Evolutionary conservation across 2,113 vertebrate genomes (phyloP).

Genomic region (Epinephelus fuscoguttatus): DNA sequence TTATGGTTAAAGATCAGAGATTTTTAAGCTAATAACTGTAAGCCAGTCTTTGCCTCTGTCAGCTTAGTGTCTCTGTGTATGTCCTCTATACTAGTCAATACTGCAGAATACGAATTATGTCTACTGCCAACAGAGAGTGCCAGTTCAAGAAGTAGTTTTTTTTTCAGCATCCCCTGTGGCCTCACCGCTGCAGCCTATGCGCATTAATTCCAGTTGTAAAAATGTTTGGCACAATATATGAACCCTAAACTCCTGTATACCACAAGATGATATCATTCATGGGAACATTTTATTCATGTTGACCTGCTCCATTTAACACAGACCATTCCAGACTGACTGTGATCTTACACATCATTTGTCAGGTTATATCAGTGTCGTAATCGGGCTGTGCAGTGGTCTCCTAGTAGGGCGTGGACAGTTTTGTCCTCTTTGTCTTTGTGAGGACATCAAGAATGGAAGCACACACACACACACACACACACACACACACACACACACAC

Average conservation of each 20-base stretch:
- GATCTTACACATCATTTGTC: neutral
- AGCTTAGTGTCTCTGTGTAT: too few species aligned
- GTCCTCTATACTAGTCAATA: too few species aligned
- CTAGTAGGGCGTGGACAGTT: neutral
- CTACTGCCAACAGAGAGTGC: too few species aligned
- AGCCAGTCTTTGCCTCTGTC: too few species aligned
- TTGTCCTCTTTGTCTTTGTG: neutral
- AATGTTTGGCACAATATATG: neutral
- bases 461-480: neutral
- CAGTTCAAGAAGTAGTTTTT: too few species aligned
- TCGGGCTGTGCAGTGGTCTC: neutral
- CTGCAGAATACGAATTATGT: too few species aligned
- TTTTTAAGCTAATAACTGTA: too few species aligned
- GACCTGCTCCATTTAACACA: conserved; percentile 17
- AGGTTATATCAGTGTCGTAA: neutral
- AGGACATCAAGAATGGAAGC: neutral
- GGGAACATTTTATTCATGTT: conserved; percentile 1
- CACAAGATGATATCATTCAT: neutral
- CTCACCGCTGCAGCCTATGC: too few species aligned
- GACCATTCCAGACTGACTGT: neutral
- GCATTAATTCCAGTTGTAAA: neutral
- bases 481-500: neutral
- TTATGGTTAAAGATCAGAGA: too few species aligned
- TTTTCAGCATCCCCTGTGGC: too few species aligned
- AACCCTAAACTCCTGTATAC: neutral